Base-by-base conservation (phyloP, 2,797 vertebrate species). In the Ptychobarbus kaznakovi region DNA sequence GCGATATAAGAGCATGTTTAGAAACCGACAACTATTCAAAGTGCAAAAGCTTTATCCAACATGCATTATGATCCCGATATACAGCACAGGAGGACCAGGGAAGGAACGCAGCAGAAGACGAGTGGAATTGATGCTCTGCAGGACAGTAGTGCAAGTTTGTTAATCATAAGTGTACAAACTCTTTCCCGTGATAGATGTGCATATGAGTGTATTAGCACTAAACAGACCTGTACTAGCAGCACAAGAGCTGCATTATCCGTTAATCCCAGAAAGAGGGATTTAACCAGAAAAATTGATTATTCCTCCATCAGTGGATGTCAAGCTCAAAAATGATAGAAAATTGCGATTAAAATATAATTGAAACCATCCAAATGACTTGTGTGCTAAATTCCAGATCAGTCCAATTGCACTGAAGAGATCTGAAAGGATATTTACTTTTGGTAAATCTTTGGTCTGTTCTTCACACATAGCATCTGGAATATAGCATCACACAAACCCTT, bases 71-170 rank as follows among this genome's bases (percentile, higher is more conserved):
- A 68, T 38, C 46, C 13, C 22, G 3, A 16, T 61, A 74, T 18
- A 12, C 25, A 22, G 16, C n/a, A 84, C 9, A 42, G n/a, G 51
- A 81, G 46, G 15, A 28, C 5, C 15, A 13, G 2, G 61, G 40
- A 35, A 63, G 5, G 38, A 61, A 81, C 32, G 51, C 80, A 72
- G 40, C 3, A 28, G 51, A 68, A 56, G 8, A 83, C 28, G 32
- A 84, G 44, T 32, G 35, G n/a, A 58, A 46, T 61, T 70, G 58
- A 3, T 70, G 20, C 51, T 70, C 75, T 49, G 65, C 38, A 70
- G 66, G 49, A 84, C 65, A 78, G 75, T 70, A 84, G 49, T 70
- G 65, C 51, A 79, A 70, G 83, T 84, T 40, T 69, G 75, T 68
- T 18, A 77, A 58, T 4, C 7, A 40, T 3, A 38, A n/a, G 82